Percentiles rank a stretch among this genome's conserved stretches.
phyloP scores from a whole-genome alignment of 2,888 invertebrate species.

The Sympetrum striolatum region DNA sequence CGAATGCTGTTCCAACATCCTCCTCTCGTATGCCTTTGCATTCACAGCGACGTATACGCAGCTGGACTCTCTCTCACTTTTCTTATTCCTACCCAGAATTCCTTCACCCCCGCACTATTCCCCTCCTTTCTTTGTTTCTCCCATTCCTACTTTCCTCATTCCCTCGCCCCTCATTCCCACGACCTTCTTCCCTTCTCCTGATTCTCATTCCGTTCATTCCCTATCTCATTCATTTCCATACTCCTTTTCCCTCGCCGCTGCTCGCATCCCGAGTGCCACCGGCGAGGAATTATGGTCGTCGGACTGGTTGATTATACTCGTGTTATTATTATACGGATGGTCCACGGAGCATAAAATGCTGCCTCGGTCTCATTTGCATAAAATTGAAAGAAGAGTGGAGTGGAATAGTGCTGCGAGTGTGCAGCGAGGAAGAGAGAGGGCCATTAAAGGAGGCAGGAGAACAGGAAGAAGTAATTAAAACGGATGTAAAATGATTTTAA shows the following conservation, averaged over 20 bases:
- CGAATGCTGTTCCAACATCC: neutral
- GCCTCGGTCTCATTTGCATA: slow-evolving; percentile 38
- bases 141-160: neutral
- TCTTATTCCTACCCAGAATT: neutral
- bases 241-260: neutral
- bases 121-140: neutral
- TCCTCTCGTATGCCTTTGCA: neutral
- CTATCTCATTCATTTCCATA: neutral
- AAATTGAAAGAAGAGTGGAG: slow-evolving; percentile 22
- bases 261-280: slow-evolving; percentile 22
- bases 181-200: neutral
- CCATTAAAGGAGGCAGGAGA: neutral
- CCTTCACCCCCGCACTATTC: neutral
- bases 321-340: slow-evolving; percentile 34
- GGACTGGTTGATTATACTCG: slow-evolving; percentile 36
- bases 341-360: slow-evolving; percentile 42
- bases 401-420: neutral
- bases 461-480: neutral
- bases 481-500: neutral
- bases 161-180: neutral
- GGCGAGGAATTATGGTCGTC: slow-evolving; percentile 32
- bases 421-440: neutral
- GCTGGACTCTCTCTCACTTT: neutral
- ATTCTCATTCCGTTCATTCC: neutral
- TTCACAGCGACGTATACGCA: neutral